Conservation (phyloP, 2,888 invertebrate species). For the Pseudanteris insignis region DNA sequence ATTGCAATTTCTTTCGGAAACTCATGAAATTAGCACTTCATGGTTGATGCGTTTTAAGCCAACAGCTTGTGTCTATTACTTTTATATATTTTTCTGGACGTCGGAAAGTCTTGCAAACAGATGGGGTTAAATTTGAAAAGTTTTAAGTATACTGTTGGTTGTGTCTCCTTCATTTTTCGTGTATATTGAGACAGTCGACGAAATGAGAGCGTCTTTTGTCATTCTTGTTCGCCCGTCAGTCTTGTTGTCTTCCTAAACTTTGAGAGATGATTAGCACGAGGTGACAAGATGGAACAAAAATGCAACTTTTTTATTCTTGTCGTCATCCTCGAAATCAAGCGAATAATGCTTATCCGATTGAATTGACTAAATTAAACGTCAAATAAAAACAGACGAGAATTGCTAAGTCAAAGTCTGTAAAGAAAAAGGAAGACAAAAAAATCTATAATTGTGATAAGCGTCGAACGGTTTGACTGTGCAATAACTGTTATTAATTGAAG, state of each 20-base stretch:
- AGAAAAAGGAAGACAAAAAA: constrained; percentile 1
- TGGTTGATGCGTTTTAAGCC: constrained; percentile 16
- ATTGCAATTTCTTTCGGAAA: too few relatives aligned
- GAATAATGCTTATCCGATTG: constrained; percentile 35
- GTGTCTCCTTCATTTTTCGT: constrained; percentile 34
- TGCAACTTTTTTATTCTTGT: neutral
- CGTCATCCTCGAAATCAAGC: constrained; percentile 6
- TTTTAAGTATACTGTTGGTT: constrained; percentile 52
- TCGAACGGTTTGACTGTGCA: constrained; percentile 20
- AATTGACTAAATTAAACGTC: constrained; percentile 29
- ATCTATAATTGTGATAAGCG: constrained; percentile 17
- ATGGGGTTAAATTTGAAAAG: constrained; percentile 66
- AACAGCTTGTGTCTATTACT: constrained; percentile 43
- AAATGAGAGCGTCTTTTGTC: constrained; percentile 43
- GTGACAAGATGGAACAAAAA: constrained; percentile 52
- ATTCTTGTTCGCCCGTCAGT: constrained; percentile 60
- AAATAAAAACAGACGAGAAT: constrained; percentile 23
- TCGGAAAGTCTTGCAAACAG: constrained; percentile 43
- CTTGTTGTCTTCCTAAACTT: constrained; percentile 55
- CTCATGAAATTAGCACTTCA: constrained; percentile 2
- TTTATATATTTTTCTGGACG: constrained; percentile 44
- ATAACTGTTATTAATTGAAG: constrained; percentile 28
- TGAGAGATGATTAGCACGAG: constrained; percentile 63
- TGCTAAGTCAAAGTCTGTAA: constrained; percentile 5
- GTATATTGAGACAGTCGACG: constrained; percentile 33